Base-by-base conservation (phyloP, 2,888 invertebrate genomes). In the Hirtodrosophila histrioides region DNA sequence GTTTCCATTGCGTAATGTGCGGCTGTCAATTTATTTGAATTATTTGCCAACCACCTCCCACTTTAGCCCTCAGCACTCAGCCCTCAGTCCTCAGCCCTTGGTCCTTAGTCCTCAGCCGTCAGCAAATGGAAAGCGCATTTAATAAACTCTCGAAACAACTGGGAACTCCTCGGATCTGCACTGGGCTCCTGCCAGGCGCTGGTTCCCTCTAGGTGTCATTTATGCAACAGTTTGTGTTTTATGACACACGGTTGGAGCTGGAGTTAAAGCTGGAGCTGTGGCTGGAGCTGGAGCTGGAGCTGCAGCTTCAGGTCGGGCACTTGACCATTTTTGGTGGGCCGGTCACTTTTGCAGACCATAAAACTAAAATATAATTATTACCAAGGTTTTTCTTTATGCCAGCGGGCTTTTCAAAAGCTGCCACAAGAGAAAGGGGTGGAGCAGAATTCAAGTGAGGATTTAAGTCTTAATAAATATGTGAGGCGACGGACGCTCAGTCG, bases 11-110 rank as follows among this genome's bases (percentile, higher is more conserved):
- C 82, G 82, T 83, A 83, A 83, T 83, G 88, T 81, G 88, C 66
- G 88, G 87, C 82, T 83, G 82, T 83, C 82, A 83, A 83, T 83
- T 83, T 83, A 85, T 87, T 87, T 83, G 82, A 83, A 88, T 83
- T 83, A 83, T 88, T 85, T 65, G 74, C 84, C 61, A 68, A 48
- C 49, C 83, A 49, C 49, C 41, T 31, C 41, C 29, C 17, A n/a
- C 33, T 12, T 24, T 49, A 31, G 35, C 33, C 31, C 40, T 23
- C 27, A 10, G 4, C 23, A 2, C 24, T 29, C 11, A 5, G 4
- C 24, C 3, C 11, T 3, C 33, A 24, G 35, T 29, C 31, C 40
- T 23, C 27, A 10, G 4, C 23, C 3, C 24, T 17, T 17, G 17
- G 17, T 17, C 17, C 17, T 17, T 17, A 17, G 17, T 17, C 12